Evolutionary conservation across 2,797 vertebrate species (phyloP).

Genomic region (Coracias cyanogaster): DNA sequence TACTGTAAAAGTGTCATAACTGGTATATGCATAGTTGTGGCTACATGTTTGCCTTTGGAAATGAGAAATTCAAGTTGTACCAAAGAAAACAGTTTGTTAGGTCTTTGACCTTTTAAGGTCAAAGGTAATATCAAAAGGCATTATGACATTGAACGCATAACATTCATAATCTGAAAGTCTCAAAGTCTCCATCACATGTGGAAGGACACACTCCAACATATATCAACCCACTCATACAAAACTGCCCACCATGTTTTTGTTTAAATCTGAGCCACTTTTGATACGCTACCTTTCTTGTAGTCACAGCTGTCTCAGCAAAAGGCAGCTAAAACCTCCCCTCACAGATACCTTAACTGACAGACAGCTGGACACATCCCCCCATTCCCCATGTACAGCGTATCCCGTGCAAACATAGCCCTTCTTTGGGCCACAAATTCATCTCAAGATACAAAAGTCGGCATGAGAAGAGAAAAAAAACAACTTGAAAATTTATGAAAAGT

Average conservation of each 20-base stretch:
- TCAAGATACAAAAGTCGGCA: not conserved
- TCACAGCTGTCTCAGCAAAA: no score
- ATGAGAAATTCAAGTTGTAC: no score
- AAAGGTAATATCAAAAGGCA: no score
- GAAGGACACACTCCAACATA: no score
- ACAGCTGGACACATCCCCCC: not conserved
- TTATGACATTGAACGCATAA: no score
- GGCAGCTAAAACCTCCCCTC: not conserved
- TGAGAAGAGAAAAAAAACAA: not conserved
- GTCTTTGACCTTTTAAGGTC: no score
- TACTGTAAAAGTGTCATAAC: not conserved
- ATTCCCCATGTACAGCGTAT: not conserved
- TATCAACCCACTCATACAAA: not conserved
- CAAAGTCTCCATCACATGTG: no score
- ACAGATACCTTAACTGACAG: not conserved
- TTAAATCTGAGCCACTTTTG: not conserved
- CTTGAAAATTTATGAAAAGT: not conserved
- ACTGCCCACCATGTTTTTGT: not conserved
- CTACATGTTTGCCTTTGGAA: no score
- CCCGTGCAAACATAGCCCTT: not conserved
- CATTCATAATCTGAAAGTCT: no score
- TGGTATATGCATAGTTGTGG: not conserved
- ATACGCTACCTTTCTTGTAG: not conserved
- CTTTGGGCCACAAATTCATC: not conserved
- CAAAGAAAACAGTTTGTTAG: no score